These are phyloP conservation scores for Cabera pusaria DNA, from an alignment of 2,888 invertebrate species.

Conservation along the genomic window DNA sequence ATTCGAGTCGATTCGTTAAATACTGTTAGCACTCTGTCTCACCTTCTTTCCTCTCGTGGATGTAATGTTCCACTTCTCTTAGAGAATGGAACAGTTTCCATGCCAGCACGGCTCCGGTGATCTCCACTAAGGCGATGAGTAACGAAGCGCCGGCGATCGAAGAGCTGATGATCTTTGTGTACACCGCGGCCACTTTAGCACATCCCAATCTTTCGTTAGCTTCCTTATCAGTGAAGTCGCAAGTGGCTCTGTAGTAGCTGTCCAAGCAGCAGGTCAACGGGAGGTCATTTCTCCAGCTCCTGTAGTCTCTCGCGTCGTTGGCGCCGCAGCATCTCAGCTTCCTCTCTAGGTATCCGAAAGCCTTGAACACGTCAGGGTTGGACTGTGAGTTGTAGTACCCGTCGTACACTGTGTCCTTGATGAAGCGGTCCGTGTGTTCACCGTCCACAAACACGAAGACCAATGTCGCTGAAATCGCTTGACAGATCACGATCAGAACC, in stretches of 20 bases:
- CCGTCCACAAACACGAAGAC: slow-evolving; percentile 77
- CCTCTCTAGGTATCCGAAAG: slow-evolving; percentile 70
- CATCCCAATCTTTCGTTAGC: slow-evolving; percentile 76
- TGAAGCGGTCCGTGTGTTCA: slow-evolving; percentile 71
- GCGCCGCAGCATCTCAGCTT: slow-evolving; percentile 74
- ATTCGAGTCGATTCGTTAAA: slow-evolving; percentile 29
- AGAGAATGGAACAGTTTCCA: slow-evolving; percentile 71
- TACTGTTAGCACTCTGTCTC: slow-evolving; percentile 71
- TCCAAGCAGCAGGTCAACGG: slow-evolving; percentile 72
- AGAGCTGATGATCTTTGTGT: slow-evolving; percentile 75
- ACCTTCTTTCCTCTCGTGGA: slow-evolving; percentile 72
- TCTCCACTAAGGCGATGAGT: slow-evolving; percentile 64
- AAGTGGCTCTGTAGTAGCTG: slow-evolving; percentile 70
- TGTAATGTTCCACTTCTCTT: slow-evolving; percentile 75
- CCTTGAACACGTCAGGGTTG: slow-evolving; percentile 68
- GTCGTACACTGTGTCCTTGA: slow-evolving; percentile 77
- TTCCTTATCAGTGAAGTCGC: slow-evolving; percentile 77
- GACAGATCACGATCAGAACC: slow-evolving; percentile 61
- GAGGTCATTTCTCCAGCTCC: slow-evolving; percentile 72
- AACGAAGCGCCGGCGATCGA: slow-evolving; percentile 71
- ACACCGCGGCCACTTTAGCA: slow-evolving; percentile 77
- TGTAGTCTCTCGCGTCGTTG: slow-evolving; percentile 74
- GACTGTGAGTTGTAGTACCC: slow-evolving; percentile 76
- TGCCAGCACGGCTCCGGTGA: slow-evolving; percentile 63
- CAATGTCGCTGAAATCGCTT: slow-evolving; percentile 64